Evolutionary conservation across 2,797 vertebrate species (phyloP), one percentile per base, ranked within the genome.

Genomic region (Liparis tanakae): DNA sequence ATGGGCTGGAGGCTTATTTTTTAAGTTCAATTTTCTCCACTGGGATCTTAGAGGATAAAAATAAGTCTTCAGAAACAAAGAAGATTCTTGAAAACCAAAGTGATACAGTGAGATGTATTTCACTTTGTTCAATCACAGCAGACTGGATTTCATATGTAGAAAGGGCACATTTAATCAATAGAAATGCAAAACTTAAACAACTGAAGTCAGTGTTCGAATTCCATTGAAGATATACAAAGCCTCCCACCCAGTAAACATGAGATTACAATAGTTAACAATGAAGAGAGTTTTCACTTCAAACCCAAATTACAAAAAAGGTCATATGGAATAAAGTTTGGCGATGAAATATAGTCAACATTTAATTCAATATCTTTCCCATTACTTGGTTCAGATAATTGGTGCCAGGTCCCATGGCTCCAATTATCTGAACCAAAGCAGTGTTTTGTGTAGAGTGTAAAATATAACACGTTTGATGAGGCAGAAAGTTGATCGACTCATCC

Each of bases 401-500:
- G 61, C 37, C 33, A 12, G 54, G 34, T 80, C 77, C 78, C 85
- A 43, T 58, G 67, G 80, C 83, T 85, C 81, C 76, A 89, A 80
- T 91, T 89, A 89, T 85, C 41, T 39, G 48, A 83, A 80, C 70
- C 67, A 67, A 64, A 84, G 67, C 17, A 33, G 33, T 37, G 15
- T 60, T 70, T 71, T 80, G 58, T 70, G 54, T 30, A 30, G 25
- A 82, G 70, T 66, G 60, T 58, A 54, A 77, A 84, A 70, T 76
- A 76, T 54, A 75, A 39, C 80, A 81, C 79, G 72, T 86, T 79
- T 89, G 86, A 89, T 86, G 79, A 83, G 50, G 62, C 68, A 70
- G 56, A 83, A 67, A 76, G 34, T 75, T 56, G 79, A 84, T 83
- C 9, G 58, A 68, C 67, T 82, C 67, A 62, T 77, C 55, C 34